A percentile compares a stretch with the other conserved stretches of the same genome.
phyloP scores from a whole-genome alignment of 1,140 invertebrate genomes.

The Trigoniulus corallinus region DNA sequence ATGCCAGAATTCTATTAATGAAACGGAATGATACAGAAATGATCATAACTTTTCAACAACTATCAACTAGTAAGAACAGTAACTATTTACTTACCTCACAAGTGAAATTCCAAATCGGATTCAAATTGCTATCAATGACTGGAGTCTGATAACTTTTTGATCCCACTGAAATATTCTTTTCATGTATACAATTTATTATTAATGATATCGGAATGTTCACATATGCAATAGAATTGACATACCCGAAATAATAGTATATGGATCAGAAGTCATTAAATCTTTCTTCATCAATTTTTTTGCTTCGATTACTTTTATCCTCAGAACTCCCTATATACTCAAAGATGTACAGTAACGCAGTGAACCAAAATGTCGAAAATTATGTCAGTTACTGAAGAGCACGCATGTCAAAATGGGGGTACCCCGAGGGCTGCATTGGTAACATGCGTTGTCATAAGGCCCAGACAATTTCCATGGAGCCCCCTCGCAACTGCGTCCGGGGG shows the following conservation, averaged over 20 bases:
- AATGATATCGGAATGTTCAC: no score
- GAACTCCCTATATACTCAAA: conserved; percentile 33
- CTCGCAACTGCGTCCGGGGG: no score
- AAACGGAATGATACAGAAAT: no score
- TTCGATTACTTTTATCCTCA: conserved; percentile 73
- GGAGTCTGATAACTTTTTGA: neutral
- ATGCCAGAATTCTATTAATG: no score
- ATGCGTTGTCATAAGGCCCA: no score
- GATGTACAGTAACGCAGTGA: neutral
- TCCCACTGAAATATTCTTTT: neutral
- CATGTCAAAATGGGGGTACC: no score
- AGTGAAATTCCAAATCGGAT: neutral
- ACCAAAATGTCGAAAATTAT: no score
- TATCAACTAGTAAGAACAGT: no score
- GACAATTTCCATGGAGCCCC: no score
- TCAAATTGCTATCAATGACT: neutral
- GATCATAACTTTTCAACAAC: no score
- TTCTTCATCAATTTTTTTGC: conserved; percentile 87
- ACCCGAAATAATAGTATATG: conserved; percentile 72
- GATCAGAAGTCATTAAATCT: conserved; percentile 85
- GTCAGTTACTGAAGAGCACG: no score
- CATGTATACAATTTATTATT: neutral
- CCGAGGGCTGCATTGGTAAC: no score
- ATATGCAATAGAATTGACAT: conserved; percentile 40
- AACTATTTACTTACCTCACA: neutral